Base-by-base conservation (phyloP, 2,113 vertebrate species). In the Thomomys bottae region DNA sequence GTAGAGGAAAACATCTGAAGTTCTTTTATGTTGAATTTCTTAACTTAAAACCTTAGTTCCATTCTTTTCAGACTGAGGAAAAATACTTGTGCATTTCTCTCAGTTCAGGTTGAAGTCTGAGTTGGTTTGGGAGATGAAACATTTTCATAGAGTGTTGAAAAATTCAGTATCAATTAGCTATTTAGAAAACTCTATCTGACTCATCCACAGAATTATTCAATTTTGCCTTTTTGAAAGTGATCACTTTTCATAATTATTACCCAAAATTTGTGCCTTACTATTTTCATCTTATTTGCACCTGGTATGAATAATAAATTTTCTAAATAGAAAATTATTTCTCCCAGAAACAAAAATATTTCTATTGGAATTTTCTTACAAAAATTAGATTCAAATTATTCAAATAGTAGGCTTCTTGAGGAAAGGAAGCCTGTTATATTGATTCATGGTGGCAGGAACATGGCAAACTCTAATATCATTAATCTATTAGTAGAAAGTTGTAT, bases 321-420 rank as follows among this genome's bases (percentile, higher is more conserved):
- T 78, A 85, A 87, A n/a, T 87, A 15, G 34, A 23, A 67, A 54
- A 57, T 82, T 78, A 5, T 85, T 72, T 87, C 17, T 68, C 80
- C 32, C 8, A 79, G 9, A 78, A 91, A 42, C 14, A 94, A 90
- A 89, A 87, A 54, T 42, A 54, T 59, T 80, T 88, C 26, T 66
- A 4, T 85, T 71, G 3, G 11, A 8, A 81, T 77, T 68, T 94
- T 90, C 72, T 66, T 79, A 54, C 5, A 67, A n/a, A 6, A 66
- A 88, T 34, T 49, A 77, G 2, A 42, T 1, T 89, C 71, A 15
- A 3, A 66, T 8, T 6, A 23, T 23, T 57, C 59, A 0, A 32
- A 63, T 34, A 72, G 30, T 63, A 63, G 66, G 18, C 8, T 87
- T 26, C 28, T 63, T 59, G 17, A 18, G 2, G 12, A 6, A 15